phyloP scores from a whole-genome alignment of 2,797 vertebrate genomes.

The Chrysolophus pictus region DNA sequence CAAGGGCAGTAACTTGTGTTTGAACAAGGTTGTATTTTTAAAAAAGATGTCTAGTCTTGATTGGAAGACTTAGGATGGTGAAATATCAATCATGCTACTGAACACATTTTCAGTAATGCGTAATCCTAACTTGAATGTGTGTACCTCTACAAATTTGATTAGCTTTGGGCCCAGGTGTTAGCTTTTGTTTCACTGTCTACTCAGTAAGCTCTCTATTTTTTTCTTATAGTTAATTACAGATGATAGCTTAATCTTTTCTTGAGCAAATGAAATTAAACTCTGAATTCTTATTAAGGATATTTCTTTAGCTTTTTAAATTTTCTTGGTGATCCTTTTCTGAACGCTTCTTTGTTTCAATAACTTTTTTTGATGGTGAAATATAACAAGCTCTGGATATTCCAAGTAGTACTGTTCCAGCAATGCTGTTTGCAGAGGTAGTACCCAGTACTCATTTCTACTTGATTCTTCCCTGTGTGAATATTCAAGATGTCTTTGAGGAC shows the following conservation, averaged over 20 bases:
- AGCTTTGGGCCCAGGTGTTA: neutral
- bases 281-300: neutral
- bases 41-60: neutral
- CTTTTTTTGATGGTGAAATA: neutral
- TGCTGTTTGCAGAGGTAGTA: neutral
- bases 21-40: neutral
- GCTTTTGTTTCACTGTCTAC: neutral
- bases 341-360: neutral
- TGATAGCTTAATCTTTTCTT: neutral
- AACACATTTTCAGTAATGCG: neutral
- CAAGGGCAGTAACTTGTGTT: neutral
- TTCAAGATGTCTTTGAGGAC: neutral
- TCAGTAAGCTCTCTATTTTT: neutral
- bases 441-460: neutral
- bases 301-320: neutral
- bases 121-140: neutral
- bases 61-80: neutral
- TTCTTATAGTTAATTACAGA: neutral
- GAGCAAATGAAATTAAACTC: neutral
- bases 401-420: neutral
- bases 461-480: neutral
- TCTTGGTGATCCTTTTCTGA: neutral
- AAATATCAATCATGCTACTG: neutral
- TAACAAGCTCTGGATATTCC: neutral
- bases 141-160: neutral